phyloP scores from a whole-genome alignment of 2,113 vertebrate genomes.

The Pomatorhinus ruficollis region DNA sequence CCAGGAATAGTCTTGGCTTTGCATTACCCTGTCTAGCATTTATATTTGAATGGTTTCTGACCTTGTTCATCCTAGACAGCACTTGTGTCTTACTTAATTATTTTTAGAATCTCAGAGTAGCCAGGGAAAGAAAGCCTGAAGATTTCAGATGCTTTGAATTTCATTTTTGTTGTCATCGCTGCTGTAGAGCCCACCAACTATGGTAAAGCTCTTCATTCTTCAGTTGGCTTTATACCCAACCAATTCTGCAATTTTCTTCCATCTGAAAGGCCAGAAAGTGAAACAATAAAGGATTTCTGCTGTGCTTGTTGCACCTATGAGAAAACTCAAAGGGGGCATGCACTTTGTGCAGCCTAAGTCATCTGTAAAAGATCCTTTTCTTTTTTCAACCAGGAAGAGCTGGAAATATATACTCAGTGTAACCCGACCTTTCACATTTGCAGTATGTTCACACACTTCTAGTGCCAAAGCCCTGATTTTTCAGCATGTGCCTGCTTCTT shows the following conservation, averaged over 20 bases:
- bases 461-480: not conserved
- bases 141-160: not conserved
- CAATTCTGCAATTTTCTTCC: not conserved
- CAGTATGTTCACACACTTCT: not conserved
- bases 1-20: constrained; percentile 17
- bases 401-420: not conserved
- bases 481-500: not conserved
- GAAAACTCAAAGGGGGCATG: not conserved
- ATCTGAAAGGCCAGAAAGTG: not conserved
- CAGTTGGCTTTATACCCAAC: not conserved
- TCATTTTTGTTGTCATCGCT: constrained; percentile 17
- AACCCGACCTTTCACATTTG: not conserved
- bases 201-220: not conserved
- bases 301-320: not conserved
- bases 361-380: not conserved
- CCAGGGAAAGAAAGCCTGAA: not conserved
- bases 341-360: not conserved
- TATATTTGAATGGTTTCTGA: constrained; percentile 22
- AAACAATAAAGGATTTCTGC: not conserved
- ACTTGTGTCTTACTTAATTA: constrained; percentile 40
- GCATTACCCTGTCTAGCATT: not conserved
- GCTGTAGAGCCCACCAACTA: not conserved
- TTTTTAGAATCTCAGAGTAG: not conserved
- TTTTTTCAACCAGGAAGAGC: not conserved
- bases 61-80: constrained; percentile 27